Evolutionary conservation across 1,140 invertebrate species (phyloP).

Genomic region (Penaeus indicus): DNA sequence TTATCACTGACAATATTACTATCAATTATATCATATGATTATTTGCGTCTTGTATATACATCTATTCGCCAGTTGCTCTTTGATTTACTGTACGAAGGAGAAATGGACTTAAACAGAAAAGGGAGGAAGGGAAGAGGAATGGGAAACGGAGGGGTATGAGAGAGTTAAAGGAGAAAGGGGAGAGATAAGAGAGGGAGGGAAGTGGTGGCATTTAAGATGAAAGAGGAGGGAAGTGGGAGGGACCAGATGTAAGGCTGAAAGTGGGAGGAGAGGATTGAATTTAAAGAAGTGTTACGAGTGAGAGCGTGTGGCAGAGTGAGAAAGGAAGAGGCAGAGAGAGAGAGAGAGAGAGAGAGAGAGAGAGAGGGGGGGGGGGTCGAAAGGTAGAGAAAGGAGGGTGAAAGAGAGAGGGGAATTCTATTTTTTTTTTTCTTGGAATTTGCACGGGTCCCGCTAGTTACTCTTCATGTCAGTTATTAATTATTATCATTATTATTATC

Average conservation of each 20-base stretch:
- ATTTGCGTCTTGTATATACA: too few relatives aligned
- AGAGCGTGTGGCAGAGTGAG: not conserved
- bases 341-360: not conserved
- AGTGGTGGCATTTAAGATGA: not conserved
- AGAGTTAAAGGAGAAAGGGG: not conserved
- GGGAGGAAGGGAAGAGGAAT: not conserved
- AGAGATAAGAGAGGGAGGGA: not conserved
- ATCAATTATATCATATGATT: too few relatives aligned
- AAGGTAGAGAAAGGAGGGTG: too few relatives aligned
- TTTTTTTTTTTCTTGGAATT: too few relatives aligned
- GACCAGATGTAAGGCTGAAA: not conserved
- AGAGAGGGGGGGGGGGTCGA: not conserved
- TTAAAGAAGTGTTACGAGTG: not conserved
- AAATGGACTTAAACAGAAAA: not conserved
- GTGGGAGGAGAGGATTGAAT: not conserved
- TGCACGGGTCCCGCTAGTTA: too few relatives aligned
- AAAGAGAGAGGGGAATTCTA: not conserved
- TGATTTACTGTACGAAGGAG: not conserved
- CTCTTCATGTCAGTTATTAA: too few relatives aligned
- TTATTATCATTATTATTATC: too few relatives aligned
- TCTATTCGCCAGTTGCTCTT: not conserved
- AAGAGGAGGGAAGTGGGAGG: not conserved
- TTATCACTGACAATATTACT: too few relatives aligned
- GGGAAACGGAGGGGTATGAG: not conserved
- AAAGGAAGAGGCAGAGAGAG: not conserved